Conservation (phyloP, 2,797 vertebrate genomes). For the Chiloscyllium punctatum region DNA sequence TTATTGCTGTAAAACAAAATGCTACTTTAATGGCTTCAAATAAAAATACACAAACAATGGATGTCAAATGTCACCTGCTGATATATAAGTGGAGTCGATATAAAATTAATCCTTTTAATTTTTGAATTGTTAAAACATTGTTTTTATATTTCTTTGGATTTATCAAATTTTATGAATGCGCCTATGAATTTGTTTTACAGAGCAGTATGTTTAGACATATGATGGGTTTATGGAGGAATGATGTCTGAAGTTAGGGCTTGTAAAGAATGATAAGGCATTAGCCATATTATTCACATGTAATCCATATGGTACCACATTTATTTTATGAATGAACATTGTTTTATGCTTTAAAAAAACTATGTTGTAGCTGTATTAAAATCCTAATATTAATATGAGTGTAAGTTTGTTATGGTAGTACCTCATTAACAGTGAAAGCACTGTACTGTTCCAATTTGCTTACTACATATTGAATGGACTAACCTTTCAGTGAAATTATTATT, state of each 20-base stretch:
- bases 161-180: background rate
- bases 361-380: background rate
- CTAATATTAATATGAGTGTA: background rate
- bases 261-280: background rate
- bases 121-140: background rate
- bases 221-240: background rate
- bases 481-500: background rate
- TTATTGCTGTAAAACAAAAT: background rate
- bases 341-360: background rate
- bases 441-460: background rate
- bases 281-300: background rate
- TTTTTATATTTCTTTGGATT: too few relatives aligned
- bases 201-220: background rate
- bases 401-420: background rate
- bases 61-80: background rate
- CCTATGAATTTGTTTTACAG: background rate
- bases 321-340: background rate
- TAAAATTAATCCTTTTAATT: background rate
- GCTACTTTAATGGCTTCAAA: background rate
- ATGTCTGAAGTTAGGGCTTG: background rate
- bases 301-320: background rate
- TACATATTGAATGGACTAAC: background rate
- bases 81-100: background rate
- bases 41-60: background rate
- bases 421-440: background rate